Evolutionary conservation across 1,140 invertebrate species (phyloP).

Genomic region (Battus philenor): DNA sequence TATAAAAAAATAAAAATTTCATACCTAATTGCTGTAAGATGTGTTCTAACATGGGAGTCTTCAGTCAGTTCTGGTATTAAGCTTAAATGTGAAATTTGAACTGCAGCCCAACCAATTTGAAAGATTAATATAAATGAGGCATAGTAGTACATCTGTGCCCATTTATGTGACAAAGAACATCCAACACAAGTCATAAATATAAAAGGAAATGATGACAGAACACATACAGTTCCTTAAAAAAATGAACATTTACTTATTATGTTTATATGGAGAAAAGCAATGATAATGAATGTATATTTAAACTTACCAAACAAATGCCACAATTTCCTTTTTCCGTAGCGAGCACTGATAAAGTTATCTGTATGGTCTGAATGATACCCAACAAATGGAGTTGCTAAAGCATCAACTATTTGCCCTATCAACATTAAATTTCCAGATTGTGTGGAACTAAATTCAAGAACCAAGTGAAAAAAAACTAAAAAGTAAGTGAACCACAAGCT

Average conservation of each 20-base stretch:
- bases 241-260: constrained; percentile 1
- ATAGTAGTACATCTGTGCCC: constrained; percentile 91
- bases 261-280: neutral
- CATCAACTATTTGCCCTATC: constrained; percentile 93
- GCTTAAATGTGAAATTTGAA: constrained; percentile 96
- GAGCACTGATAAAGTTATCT: constrained; percentile 79
- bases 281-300: constrained; percentile 25
- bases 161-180: constrained; percentile 81
- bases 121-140: constrained; percentile 93
- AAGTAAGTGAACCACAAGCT: constrained; percentile 99
- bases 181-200: constrained; percentile 90
- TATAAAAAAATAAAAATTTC: constrained; percentile 1
- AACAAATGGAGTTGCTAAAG: constrained; percentile 91
- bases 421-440: constrained; percentile 88
- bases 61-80: constrained; percentile 85
- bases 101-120: constrained; percentile 97
- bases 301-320: constrained; percentile 93
- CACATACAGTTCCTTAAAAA: constrained; percentile 83
- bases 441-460: constrained; percentile 84
- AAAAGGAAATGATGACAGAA: constrained; percentile 90
- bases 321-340: constrained; percentile 90
- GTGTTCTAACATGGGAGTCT: constrained; percentile 87
- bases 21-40: constrained; percentile 91
- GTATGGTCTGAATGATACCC: constrained; percentile 90
- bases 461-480: constrained; percentile 93